These are phyloP conservation scores for Lasioglossum leucozonium DNA, from an alignment of 2,888 invertebrate genomes.

Conservation along the genomic window DNA sequence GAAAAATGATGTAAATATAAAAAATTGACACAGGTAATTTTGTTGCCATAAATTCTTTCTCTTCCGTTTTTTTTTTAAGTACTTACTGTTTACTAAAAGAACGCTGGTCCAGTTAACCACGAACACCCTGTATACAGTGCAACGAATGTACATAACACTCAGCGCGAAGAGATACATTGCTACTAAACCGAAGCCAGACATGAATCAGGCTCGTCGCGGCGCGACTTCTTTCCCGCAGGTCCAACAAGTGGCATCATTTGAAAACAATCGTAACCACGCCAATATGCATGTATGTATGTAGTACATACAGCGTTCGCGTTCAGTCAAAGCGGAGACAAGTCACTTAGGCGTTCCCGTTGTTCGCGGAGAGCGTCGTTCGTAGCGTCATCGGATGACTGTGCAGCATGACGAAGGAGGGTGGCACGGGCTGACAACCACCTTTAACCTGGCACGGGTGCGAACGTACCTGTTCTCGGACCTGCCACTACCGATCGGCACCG, in stretches of 20 bases:
- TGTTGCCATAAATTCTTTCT: no score
- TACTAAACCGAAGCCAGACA: not conserved
- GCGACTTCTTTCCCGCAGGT: not conserved
- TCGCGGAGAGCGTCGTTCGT: not conserved
- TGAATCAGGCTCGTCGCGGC: not conserved
- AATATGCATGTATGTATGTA: not conserved
- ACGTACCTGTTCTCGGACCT: slow-evolving; percentile 39
- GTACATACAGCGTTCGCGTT: slow-evolving; percentile 18
- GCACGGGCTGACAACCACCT: slow-evolving; percentile 39
- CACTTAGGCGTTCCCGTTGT: slow-evolving; percentile 14
- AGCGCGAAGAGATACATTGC: not conserved
- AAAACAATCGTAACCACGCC: slow-evolving; percentile 26
- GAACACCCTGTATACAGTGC: not conserved
- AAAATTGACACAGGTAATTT: no score
- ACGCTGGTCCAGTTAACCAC: not conserved
- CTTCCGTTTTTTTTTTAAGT: no score
- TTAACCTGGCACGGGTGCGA: slow-evolving; percentile 45
- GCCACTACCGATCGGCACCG: slow-evolving; percentile 48
- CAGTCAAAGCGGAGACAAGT: slow-evolving; percentile 14
- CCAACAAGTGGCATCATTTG: slow-evolving; percentile 27
- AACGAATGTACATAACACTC: not conserved
- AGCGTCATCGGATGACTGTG: slow-evolving; percentile 43
- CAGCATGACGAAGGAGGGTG: slow-evolving; percentile 9
- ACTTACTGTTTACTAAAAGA: no score
- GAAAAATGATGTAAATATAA: no score